Base-by-base conservation (phyloP, 2,888 invertebrate genomes). In the Agonum fuliginosum region DNA sequence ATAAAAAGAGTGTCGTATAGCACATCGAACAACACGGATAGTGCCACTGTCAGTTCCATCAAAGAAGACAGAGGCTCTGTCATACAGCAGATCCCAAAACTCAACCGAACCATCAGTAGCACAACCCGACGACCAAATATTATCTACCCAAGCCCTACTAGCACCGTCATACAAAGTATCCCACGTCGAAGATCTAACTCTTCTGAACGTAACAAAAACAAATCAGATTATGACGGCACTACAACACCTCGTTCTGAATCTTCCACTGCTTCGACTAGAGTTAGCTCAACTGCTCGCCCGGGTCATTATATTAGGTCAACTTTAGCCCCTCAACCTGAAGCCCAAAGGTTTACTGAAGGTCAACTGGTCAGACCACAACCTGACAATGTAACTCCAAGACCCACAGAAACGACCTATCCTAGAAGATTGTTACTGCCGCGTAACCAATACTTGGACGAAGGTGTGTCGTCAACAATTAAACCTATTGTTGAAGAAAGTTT, bases 1-100 rank as follows among this genome's bases (percentile, higher is more conserved):
- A 91, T 95, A 77, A 94, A 95, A 87, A 89, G 94, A 76, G 93
- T 95, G 71, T 93, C 94, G 0, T 95, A 95, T 85, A 89, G 89
- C 20, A 90, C 91, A 12, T 90, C 88, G 79, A 89, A 90, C 79
- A 89, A 88, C 67, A 87, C 88, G 3, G 89, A 88, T 84, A 86
- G 88, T 79, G 85, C 88, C 70, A 85, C 88, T 79, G 83, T 86
- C 78, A 86, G 87, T 71, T 86, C 86, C 4, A 81, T 83, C 3
- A 84, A 85, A 80, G 84, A 86, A 83, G 86, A 87, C 82, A 84
- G 87, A 65, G 78, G 86, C 37, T 82, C 85, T 43, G 83, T 85
- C 70, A 84, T 86, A 34, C 84, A 88, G 84, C 82, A 86, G 82
- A 85, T 86, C 67, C 84, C 86, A 84, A 84, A 82, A 80, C 78